These are phyloP conservation scores for Eupithecia subfuscata DNA, from an alignment of 2,888 invertebrate genomes.

Conservation along the genomic window DNA sequence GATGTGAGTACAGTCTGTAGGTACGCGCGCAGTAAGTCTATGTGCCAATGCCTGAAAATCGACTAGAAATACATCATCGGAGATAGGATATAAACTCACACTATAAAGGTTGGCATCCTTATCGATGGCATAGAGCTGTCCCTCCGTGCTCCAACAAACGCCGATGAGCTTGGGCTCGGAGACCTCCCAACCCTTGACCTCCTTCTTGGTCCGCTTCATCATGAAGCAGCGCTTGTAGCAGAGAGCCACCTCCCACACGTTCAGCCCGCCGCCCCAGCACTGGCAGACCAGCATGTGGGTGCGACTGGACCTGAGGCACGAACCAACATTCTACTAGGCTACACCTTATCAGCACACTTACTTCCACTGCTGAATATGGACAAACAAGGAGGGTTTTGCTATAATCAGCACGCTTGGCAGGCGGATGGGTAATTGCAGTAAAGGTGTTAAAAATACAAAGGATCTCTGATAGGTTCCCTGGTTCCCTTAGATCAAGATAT, in stretches of 20 bases:
- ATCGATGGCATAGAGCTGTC: slow-evolving; percentile 73
- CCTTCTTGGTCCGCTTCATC: slow-evolving; percentile 63
- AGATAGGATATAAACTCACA: slow-evolving; percentile 56
- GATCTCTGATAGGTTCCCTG: too few relatives aligned
- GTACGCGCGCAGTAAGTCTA: too few relatives aligned
- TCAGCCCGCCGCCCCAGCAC: slow-evolving; percentile 73
- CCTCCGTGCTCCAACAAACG: slow-evolving; percentile 72
- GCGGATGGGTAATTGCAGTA: too few relatives aligned
- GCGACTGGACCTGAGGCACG: slow-evolving; percentile 64
- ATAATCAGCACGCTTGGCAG: too few relatives aligned
- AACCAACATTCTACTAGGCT: neutral
- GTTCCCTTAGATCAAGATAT: too few relatives aligned
- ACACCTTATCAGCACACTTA: neutral
- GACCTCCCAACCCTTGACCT: slow-evolving; percentile 63
- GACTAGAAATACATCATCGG: neutral
- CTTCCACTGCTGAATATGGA: neutral
- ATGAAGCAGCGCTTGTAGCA: slow-evolving; percentile 70
- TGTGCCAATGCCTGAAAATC: neutral
- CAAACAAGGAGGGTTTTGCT: too few relatives aligned
- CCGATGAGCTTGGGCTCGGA: slow-evolving; percentile 61
- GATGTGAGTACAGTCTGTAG: neutral
- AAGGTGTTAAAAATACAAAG: too few relatives aligned
- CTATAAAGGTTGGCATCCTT: slow-evolving; percentile 62
- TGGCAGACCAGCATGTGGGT: slow-evolving; percentile 71
- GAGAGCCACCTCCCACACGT: slow-evolving; percentile 78